A percentile compares a stretch with the other conserved stretches of the same genome.
These are phyloP conservation scores for Caenorhabditis brenneri DNA, from an alignment of 1,140 invertebrate species.

Conservation along the genomic window DNA sequence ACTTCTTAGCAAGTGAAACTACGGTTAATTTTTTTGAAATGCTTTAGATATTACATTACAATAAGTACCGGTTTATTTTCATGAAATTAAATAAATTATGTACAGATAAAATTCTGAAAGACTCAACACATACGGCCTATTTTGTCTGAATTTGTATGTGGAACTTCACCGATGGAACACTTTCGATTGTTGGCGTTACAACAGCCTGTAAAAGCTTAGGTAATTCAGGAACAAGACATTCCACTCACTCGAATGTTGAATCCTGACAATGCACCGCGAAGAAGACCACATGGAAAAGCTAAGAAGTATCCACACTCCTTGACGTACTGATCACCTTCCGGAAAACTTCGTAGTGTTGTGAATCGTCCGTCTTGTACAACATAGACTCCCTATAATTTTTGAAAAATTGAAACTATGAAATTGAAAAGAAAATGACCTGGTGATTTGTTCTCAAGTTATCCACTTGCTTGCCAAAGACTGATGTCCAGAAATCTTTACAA, in stretches of 20 bases:
- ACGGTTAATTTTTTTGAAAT: background rate
- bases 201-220: conserved; percentile 75
- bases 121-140: background rate
- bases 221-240: background rate
- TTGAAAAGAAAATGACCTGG: conserved; percentile 74
- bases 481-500: conserved; percentile 97
- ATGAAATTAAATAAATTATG: background rate
- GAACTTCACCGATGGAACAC: conserved; percentile 91
- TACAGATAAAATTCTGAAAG: background rate
- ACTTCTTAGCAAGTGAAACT: background rate
- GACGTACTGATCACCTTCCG: conserved; percentile 86
- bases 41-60: background rate
- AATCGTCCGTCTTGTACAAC: conserved; percentile 96
- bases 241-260: conserved; percentile 81
- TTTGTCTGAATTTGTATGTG: conserved; percentile 67
- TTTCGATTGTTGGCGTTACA: conserved; percentile 90
- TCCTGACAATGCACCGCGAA: conserved; percentile 90
- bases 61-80: background rate
- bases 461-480: conserved; percentile 95
- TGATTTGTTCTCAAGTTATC: conserved; percentile 98
- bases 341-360: conserved; percentile 85
- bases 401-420: conserved; percentile 6
- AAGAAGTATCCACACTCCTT: conserved; percentile 89
- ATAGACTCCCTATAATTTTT: conserved; percentile 81
- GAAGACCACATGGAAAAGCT: conserved; percentile 91